phyloP scores from a whole-genome alignment of 2,888 invertebrate genomes.

The Tenthredo livida region DNA sequence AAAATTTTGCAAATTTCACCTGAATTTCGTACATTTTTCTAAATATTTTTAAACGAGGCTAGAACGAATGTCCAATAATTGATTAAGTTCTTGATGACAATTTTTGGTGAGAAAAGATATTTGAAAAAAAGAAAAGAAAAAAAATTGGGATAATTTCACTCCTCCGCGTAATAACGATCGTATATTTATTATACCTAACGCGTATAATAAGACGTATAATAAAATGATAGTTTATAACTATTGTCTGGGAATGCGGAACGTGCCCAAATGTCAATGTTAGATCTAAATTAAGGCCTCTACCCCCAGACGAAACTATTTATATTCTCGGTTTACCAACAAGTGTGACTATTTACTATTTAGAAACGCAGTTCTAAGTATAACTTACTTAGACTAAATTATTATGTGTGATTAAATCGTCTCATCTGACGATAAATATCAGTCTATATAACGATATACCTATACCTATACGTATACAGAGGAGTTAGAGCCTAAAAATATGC shows the following conservation, averaged over 20 bases:
- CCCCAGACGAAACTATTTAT: conserved; percentile 32
- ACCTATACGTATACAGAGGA: no score
- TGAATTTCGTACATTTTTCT: no score
- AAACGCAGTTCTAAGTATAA: background rate
- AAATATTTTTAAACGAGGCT: background rate
- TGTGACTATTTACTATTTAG: background rate
- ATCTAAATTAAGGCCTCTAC: conserved; percentile 37
- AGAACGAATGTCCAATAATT: background rate
- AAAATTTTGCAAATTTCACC: no score
- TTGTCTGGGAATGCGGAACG: conserved; percentile 52
- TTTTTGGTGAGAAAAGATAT: background rate
- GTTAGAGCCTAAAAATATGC: no score
- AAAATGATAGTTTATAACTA: conserved; percentile 20
- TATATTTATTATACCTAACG: background rate
- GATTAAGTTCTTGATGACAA: background rate
- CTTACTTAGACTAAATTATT: background rate
- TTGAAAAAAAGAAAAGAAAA: background rate
- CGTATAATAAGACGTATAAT: background rate
- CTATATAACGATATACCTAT: no score
- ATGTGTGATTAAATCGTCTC: background rate
- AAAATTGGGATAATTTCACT: background rate
- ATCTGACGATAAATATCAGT: background rate
- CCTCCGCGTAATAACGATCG: background rate
- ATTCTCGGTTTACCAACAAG: conserved; percentile 16
- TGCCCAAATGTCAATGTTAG: conserved; percentile 38